Percentiles rank a stretch among this genome's conserved stretches.
Evolutionary conservation across 2,797 vertebrate genomes (phyloP).

Genomic region (Menidia menidia): DNA sequence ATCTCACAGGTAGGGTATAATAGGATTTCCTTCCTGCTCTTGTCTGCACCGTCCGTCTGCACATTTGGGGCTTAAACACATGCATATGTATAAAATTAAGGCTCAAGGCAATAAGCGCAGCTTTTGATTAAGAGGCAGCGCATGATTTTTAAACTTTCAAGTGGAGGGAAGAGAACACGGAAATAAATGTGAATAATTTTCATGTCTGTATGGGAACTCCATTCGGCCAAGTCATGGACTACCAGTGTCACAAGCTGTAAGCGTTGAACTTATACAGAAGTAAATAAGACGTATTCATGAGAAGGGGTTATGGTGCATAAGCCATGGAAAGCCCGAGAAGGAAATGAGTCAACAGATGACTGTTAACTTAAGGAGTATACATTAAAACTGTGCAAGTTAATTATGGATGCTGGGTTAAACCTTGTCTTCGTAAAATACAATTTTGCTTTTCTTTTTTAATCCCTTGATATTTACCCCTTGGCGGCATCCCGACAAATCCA

Average conservation of each 20-base stretch:
- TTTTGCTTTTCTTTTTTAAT: conserved; percentile 9
- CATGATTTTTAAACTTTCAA: conserved; percentile 72
- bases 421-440: background rate
- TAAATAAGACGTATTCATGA: conserved; percentile 52
- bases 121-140: conserved; percentile 74
- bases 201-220: conserved; percentile 65
- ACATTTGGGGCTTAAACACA: conserved; percentile 78
- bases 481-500: background rate
- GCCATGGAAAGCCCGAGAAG: conserved; percentile 18
- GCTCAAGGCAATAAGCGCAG: conserved; percentile 66
- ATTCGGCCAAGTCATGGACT: conserved; percentile 60
- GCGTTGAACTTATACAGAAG: conserved; percentile 22
- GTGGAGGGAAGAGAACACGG: conserved; percentile 37
- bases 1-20: conserved; percentile 79
- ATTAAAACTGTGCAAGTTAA: conserved; percentile 13
- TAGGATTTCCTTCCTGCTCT: conserved; percentile 75
- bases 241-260: conserved; percentile 24
- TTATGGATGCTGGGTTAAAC: conserved; percentile 3
- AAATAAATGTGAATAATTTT: conserved; percentile 55
- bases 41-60: conserved; percentile 48
- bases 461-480: conserved; percentile 3
- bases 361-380: conserved; percentile 21
- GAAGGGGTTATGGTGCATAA: background rate
- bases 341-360: conserved; percentile 39
- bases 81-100: conserved; percentile 82